A percentile compares a stretch with the other conserved stretches of the same genome.
These are phyloP conservation scores for Chrysolina americana DNA, from an alignment of 2,888 invertebrate genomes.

Conservation along the genomic window DNA sequence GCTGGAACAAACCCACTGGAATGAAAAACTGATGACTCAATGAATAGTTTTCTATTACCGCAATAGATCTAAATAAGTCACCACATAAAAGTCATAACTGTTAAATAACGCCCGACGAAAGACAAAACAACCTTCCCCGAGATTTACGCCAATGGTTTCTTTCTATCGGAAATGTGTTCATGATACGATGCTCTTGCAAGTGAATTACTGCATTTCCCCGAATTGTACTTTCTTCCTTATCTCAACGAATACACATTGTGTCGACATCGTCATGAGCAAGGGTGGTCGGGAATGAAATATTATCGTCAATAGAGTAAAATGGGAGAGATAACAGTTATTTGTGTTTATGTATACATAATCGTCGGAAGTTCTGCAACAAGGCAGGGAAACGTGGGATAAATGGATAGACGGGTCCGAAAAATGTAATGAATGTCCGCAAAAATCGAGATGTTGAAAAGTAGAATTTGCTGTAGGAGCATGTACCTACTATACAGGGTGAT, in stretches of 20 bases:
- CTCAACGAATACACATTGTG: conserved; percentile 21
- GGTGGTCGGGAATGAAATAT: conserved; percentile 14
- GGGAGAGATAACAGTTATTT: conserved; percentile 9
- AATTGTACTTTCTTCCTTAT: conserved; percentile 24
- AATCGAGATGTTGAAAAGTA: no score
- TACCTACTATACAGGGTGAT: no score
- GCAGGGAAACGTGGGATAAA: not conserved
- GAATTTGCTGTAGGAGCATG: no score
- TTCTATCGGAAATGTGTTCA: conserved; percentile 14
- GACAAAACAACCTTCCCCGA: not conserved
- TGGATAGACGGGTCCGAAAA: not conserved
- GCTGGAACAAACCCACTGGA: no score
- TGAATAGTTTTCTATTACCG: no score
- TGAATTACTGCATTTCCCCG: conserved; percentile 22
- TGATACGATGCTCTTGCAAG: conserved; percentile 16
- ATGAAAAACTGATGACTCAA: no score
- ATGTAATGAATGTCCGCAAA: no score
- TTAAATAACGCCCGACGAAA: not conserved
- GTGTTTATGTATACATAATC: conserved; percentile 13
- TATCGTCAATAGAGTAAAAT: not conserved
- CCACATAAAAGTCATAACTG: not conserved
- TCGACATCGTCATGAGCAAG: conserved; percentile 19
- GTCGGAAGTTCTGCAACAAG: not conserved
- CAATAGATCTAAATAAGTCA: not conserved
- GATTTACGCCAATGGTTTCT: conserved; percentile 8